These are phyloP conservation scores for Grallaria varia DNA, from an alignment of 2,113 vertebrate species.

Conservation along the genomic window DNA sequence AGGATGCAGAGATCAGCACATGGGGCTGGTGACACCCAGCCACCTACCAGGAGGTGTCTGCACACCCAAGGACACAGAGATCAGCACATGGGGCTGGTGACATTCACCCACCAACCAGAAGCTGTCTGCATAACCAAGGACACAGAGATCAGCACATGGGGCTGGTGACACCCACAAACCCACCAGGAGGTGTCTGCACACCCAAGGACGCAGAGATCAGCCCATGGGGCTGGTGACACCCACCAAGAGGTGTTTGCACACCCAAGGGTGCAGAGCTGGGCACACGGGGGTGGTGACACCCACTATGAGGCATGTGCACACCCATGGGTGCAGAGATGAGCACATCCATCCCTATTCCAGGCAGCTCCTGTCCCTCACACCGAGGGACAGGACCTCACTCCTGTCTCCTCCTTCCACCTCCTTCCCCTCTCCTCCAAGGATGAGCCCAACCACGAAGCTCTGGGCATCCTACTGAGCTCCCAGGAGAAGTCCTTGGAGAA, in stretches of 20 bases:
- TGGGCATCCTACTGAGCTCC: neutral
- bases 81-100: no score
- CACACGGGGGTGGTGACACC: accelerated
- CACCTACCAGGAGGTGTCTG: no score
- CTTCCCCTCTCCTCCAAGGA: neutral
- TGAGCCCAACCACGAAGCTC: neutral
- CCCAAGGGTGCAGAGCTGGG: no score
- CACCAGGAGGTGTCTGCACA: accelerated
- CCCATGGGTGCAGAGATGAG: accelerated
- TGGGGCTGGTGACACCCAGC: no score
- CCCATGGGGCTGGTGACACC: no score
- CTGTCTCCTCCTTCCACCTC: neutral
- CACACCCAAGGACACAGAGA: no score
- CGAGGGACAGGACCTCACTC: no score
- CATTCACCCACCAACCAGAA: no score
- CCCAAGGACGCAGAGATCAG: neutral
- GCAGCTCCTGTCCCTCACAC: neutral
- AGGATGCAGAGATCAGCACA: no score
- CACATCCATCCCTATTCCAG: accelerated
- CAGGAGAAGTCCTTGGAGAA: neutral
- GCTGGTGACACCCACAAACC: accelerated
- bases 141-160: no score
- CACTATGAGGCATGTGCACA: accelerated
- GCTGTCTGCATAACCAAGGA: no score
- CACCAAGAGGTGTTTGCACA: no score